Base-by-base conservation (phyloP, 1,140 invertebrate genomes). In the Zaprionus tsacasi region DNA sequence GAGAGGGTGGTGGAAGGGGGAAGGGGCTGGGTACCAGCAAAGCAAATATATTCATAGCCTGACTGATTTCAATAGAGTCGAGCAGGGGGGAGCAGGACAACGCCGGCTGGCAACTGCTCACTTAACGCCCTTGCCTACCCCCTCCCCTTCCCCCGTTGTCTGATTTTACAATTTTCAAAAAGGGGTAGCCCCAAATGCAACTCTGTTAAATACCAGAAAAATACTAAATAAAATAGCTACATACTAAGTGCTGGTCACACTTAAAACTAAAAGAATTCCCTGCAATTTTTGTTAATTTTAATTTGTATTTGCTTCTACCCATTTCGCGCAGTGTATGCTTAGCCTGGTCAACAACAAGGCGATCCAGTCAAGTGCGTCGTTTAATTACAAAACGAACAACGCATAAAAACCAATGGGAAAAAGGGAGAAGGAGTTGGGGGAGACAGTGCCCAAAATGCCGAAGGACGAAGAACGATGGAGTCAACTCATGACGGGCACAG, bases 371-470 rank as follows among this genome's bases (percentile, higher is more conserved):
- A 87, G 85, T 87, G 83, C 85, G 83, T 87, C 82, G 82, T 85
- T 90, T 90, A 90, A 90, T 90, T 90, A 90, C 87, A 90, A 90
- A 90, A 90, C 87, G 87, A 90, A 89, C 85, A 89, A 85, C 85
- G 78, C 85, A 89, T 89, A 89, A 89, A 89, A 89, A 89, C 81
- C 85, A 66, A 52, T 55, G 33, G 30, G 17, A 27, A 36, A 65
- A 4, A 48, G 8, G 12, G 27, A 25, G 15, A 4, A 7, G 7
- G 2, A n/a, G n/a, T n/a, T n/a, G 7, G 40, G 6, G 2, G 13
- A 43, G n/a, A 7, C n/a, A n/a, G 40, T 30, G 38, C 40, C 40
- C 40, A 43, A 43, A 43, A 43, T 21, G 21, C 40, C 21, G 58
- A 61, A 25, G 36, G 38, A 56, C 36, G 43, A 27, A 57, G 13